phyloP scores from a whole-genome alignment of 2,888 invertebrate genomes.

The Exocentrus adspersus region DNA sequence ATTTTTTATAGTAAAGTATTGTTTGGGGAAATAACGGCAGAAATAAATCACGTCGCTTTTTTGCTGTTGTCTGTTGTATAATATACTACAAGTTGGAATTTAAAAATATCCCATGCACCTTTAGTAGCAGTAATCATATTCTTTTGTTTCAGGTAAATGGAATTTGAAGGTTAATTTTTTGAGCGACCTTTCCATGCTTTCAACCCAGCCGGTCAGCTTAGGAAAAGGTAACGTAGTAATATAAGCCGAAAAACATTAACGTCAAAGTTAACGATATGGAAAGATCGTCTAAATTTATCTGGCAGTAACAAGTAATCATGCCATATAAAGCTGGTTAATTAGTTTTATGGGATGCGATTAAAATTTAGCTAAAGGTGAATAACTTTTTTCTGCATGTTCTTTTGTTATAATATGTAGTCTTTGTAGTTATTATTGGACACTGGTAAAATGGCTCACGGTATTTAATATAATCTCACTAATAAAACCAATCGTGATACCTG shows the following conservation, averaged over 20 bases:
- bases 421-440: no score
- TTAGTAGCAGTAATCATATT: not conserved
- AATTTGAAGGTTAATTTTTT: constrained; percentile 13
- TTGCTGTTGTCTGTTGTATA: no score
- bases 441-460: no score
- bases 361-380: not conserved
- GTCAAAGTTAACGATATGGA: constrained; percentile 21
- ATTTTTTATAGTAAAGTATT: no score
- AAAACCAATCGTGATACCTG: no score
- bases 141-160: constrained; percentile 8
- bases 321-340: constrained; percentile 20
- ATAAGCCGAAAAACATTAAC: constrained; percentile 14
- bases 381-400: no score
- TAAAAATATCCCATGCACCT: no score
- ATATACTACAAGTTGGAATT: no score
- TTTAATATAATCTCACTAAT: no score
- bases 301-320: constrained; percentile 2
- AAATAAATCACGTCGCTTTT: no score
- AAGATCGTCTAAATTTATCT: constrained; percentile 17
- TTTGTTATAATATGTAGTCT: no score
- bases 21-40: no score
- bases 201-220: not conserved
- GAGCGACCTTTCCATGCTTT: not conserved
- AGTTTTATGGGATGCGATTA: constrained; percentile 7
- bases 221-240: constrained; percentile 7